Evolutionary conservation across 2,113 vertebrate species (phyloP).

Genomic region (sheep (Ovis aries)): DNA sequence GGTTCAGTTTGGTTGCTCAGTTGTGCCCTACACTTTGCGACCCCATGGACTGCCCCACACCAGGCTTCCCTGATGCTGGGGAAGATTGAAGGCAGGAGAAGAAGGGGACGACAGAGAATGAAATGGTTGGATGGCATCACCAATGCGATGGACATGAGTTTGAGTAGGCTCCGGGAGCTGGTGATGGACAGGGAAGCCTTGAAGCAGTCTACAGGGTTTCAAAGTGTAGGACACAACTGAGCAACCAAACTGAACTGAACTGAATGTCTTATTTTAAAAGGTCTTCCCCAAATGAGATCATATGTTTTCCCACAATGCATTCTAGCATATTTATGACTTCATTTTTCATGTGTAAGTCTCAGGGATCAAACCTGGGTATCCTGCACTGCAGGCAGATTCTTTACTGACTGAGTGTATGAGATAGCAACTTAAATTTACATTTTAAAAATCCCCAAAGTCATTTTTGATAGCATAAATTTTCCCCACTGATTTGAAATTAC

Average conservation of each 20-base stretch:
- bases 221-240: not conserved
- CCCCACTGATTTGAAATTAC: not conserved
- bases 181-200: not conserved
- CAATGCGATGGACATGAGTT: too few relatives aligned
- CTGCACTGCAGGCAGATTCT: not conserved
- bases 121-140: too few relatives aligned
- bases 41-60: not conserved
- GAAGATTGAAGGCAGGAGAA: too few relatives aligned
- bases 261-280: not conserved
- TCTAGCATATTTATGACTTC: not conserved
- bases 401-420: not conserved
- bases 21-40: not conserved
- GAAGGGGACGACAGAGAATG: too few relatives aligned
- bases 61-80: too few relatives aligned
- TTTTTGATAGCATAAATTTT: not conserved
- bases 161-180: too few relatives aligned
- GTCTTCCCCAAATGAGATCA: not conserved
- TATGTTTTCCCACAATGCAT: not conserved
- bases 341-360: not conserved
- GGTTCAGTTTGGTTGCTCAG: not conserved
- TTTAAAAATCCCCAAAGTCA: not conserved
- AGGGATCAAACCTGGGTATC: not conserved
- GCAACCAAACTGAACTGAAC: not conserved
- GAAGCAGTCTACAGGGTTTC: fast-evolving
- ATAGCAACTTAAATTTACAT: not conserved